Evolutionary conservation across 2,113 vertebrate species (phyloP).

Genomic region (Artemisiospiza belli): DNA sequence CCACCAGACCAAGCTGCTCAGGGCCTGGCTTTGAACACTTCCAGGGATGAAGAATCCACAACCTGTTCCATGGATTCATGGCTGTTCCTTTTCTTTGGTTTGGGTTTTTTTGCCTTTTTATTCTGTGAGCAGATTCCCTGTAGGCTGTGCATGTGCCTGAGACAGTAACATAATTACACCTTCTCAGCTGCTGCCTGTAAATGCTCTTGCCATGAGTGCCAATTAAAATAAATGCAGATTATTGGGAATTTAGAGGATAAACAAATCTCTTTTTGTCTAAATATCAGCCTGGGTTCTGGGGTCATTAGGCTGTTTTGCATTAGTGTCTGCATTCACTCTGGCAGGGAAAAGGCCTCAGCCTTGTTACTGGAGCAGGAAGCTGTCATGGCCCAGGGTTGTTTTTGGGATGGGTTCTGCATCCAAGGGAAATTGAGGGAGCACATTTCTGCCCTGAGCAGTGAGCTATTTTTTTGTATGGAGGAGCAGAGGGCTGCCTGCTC

Average conservation of each 20-base stretch:
- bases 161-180: conserved; percentile 16
- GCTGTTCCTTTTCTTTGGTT: neutral
- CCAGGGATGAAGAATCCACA: neutral
- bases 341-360: neutral
- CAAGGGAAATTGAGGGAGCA: neutral
- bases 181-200: conserved; percentile 3
- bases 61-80: neutral
- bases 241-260: neutral
- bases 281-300: neutral
- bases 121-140: neutral
- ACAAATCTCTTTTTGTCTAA: neutral
- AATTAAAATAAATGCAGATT: conserved; percentile 40
- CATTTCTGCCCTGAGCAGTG: neutral
- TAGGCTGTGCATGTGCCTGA: neutral
- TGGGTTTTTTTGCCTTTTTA: neutral
- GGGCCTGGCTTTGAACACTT: neutral
- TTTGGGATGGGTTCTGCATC: neutral
- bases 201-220: neutral
- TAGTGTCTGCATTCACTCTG: neutral
- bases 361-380: neutral
- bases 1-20: neutral
- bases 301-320: neutral
- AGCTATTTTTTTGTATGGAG: neutral
- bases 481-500: neutral
- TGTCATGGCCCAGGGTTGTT: neutral